Conservation (phyloP, 2,888 invertebrate species). For the Cephus pygmeus region DNA sequence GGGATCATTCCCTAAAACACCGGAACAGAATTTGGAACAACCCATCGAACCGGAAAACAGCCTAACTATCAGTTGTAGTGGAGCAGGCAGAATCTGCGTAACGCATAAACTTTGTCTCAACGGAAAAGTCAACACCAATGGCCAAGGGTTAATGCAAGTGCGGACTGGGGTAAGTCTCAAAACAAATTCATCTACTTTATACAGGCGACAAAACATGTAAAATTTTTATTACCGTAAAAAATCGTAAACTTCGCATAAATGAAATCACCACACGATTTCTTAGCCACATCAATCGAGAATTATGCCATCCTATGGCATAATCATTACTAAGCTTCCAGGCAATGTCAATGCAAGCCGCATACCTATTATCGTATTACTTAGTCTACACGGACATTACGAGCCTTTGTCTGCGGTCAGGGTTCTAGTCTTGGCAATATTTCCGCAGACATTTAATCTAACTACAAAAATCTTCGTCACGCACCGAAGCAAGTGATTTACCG, state of each 20-base stretch:
- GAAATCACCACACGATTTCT: not conserved
- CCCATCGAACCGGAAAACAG: constrained; percentile 52
- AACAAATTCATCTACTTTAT: not conserved
- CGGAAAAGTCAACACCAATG: constrained; percentile 69
- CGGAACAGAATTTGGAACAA: constrained; percentile 1
- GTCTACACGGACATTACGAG: not conserved
- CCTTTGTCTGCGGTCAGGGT: not conserved
- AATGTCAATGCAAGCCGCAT: not conserved
- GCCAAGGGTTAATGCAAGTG: constrained; percentile 67
- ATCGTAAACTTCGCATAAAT: not conserved
- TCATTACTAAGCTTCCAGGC: not conserved
- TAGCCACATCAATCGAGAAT: not conserved
- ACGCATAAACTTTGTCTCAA: constrained; percentile 71
- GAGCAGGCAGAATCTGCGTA: constrained; percentile 73
- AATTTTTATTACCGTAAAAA: not conserved
- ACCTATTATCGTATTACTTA: not conserved
- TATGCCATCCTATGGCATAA: not conserved
- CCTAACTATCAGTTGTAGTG: constrained; percentile 70
- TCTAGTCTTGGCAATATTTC: not conserved
- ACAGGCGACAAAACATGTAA: not conserved
- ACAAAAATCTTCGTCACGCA: not conserved
- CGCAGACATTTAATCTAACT: not conserved
- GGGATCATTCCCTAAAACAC: not conserved
- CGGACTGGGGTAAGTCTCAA: constrained; percentile 68
- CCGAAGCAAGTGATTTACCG: not conserved